Evolutionary conservation across 2,888 invertebrate species (phyloP).

Genomic region (Silvanus unidentatus): DNA sequence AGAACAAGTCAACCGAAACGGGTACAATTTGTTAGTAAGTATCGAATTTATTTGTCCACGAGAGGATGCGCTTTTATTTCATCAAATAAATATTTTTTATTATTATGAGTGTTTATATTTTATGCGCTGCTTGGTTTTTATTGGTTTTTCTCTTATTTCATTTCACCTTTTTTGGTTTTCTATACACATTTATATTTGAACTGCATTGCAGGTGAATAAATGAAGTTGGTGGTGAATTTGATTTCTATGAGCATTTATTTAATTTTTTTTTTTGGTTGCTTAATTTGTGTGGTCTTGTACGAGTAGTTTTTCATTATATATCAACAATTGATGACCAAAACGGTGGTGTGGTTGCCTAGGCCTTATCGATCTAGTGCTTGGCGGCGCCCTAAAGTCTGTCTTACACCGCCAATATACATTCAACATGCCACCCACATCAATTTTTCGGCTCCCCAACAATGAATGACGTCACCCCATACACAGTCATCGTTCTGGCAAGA

Average conservation of each 20-base stretch:
- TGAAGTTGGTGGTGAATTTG: not conserved
- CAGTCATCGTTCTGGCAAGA: too few relatives aligned
- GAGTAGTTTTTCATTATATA: slow-evolving; percentile 10
- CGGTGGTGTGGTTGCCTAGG: slow-evolving; percentile 30
- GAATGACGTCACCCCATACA: slow-evolving; percentile 16
- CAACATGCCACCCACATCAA: slow-evolving; percentile 7
- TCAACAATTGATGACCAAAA: slow-evolving; percentile 29
- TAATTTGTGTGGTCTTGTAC: too few relatives aligned
- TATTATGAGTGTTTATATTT: slow-evolving; percentile 9
- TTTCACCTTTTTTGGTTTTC: slow-evolving; percentile 1
- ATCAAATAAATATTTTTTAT: slow-evolving; percentile 8
- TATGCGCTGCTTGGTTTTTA: slow-evolving; percentile 15
- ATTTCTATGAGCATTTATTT: too few relatives aligned
- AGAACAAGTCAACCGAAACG: slow-evolving; percentile 83
- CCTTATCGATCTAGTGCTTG: slow-evolving; percentile 34
- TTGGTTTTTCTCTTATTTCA: slow-evolving; percentile 9
- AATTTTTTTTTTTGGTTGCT: too few relatives aligned
- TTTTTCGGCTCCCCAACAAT: not conserved
- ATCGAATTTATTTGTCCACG: slow-evolving; percentile 21
- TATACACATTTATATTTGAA: too few relatives aligned
- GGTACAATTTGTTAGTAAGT: slow-evolving; percentile 89
- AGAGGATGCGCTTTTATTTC: not conserved
- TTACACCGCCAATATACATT: slow-evolving; percentile 9
- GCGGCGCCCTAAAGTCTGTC: slow-evolving; percentile 22
- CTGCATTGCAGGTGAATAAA: not conserved